Evolutionary conservation across 2,888 invertebrate species (phyloP), one percentile per base, ranked within the genome.

Genomic region (Bedellia somnulentella): DNA sequence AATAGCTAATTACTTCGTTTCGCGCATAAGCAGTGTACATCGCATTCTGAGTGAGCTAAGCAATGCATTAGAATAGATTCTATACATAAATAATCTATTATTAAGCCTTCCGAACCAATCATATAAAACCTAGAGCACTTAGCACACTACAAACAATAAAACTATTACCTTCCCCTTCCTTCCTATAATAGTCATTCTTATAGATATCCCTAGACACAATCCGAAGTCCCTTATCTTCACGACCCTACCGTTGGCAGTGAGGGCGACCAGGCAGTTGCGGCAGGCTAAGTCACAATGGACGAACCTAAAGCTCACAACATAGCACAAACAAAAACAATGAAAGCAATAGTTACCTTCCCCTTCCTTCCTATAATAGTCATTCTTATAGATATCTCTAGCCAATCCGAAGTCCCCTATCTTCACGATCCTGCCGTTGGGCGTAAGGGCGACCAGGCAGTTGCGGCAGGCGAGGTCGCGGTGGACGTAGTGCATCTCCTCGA

Each of bases 151-250:
- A n/a, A n/a, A n/a, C n/a, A n/a, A n/a, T n/a, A n/a, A n/a, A 28
- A 6, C 13, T 8, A 10, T 43, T 38, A 70, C 77, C 86, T 73
- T 87, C 87, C 2, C 92, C 90, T 63, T 94, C 93, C 60, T 97
- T 96, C 38, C 95, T 81, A 52, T 98, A 99, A 52, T 98, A 98
- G 58, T 98, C 97, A 50, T 92, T 95, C 57, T 93, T 93, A 62
- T 97, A 97, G 38, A 98, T n/a, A 11, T 1, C 2, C 9, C 12
- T 11, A 8, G 18, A n/a, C 16, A 11, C 5, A 98, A 77, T 0
- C 98, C 98, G 57, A 98, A 98, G 64, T 98, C 98, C 0, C 96
- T 97, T 32, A 95, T 93, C 67, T 95, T 95, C n/a, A 95, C 93
- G 9, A 93, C 86, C 33, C 93, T 80, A 2, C 80, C 77, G 37